Percentiles rank a stretch among this genome's conserved stretches.
Conservation (phyloP, 1,140 invertebrate species). For the Cephus cinctus region DNA sequence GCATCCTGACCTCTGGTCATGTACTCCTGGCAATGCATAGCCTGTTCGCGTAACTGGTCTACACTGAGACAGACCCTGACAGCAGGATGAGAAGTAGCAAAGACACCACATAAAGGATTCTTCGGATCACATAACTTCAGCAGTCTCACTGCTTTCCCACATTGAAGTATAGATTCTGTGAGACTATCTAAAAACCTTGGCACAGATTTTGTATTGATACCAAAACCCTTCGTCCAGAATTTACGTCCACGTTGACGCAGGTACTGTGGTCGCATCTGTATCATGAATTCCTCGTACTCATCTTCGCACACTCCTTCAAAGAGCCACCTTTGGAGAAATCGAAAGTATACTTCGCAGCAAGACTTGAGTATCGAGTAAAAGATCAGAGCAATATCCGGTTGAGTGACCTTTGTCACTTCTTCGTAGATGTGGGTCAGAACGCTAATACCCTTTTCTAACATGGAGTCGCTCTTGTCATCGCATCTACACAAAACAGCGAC, state of each 20-base stretch:
- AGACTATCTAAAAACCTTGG: constrained; percentile 59
- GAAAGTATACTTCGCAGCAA: constrained; percentile 64
- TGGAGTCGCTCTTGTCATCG: constrained; percentile 41
- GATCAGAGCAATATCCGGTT: constrained; percentile 54
- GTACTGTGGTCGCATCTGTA: constrained; percentile 56
- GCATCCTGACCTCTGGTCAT: constrained; percentile 32
- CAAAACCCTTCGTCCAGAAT: constrained; percentile 64
- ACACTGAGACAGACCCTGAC: constrained; percentile 60
- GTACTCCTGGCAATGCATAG: constrained; percentile 55
- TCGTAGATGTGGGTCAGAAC: constrained; percentile 62
- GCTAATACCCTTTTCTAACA: constrained; percentile 53
- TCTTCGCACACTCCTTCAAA: constrained; percentile 64
- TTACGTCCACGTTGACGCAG: constrained; percentile 56
- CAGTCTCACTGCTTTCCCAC: constrained; percentile 62
- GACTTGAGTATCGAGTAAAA: constrained; percentile 60
- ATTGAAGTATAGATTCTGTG: constrained; percentile 60
- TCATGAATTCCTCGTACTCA: constrained; percentile 63
- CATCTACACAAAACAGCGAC: constrained; percentile 59
- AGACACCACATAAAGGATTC: constrained; percentile 60
- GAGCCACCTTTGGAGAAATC: constrained; percentile 64
- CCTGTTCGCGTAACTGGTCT: constrained; percentile 55
- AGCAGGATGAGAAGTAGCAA: constrained; percentile 55
- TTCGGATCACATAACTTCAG: constrained; percentile 62
- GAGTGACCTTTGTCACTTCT: constrained; percentile 59
- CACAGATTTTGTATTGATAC: constrained; percentile 55